Evolutionary conservation across 2,113 vertebrate species (phyloP).

Genomic region (Vulpes lagopus): DNA sequence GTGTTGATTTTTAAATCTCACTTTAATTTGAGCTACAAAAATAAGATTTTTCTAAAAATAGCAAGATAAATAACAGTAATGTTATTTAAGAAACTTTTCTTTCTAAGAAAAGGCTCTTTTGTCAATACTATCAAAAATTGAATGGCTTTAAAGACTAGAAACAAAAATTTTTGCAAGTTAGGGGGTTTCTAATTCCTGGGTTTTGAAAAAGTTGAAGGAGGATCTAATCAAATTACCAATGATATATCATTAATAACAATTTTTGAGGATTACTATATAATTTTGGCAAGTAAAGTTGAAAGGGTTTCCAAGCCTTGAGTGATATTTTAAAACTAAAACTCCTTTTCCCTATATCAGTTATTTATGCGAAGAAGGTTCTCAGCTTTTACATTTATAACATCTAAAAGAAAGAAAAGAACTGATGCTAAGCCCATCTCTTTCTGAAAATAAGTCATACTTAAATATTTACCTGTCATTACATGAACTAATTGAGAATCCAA

Average conservation of each 20-base stretch:
- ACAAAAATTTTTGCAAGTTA: background rate
- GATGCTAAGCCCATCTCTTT: background rate
- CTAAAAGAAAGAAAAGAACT: background rate
- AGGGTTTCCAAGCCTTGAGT: background rate
- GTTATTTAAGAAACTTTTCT: background rate
- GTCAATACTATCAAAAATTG: background rate
- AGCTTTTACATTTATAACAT: background rate
- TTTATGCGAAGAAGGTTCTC: background rate
- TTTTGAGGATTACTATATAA: background rate
- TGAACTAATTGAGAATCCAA: slow-evolving; percentile 3
- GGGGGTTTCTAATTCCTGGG: background rate
- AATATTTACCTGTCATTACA: background rate
- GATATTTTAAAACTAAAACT: background rate
- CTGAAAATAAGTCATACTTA: slow-evolving; percentile 33
- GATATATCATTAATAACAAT: background rate
- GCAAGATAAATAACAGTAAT: slow-evolving; percentile 24
- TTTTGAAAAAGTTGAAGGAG: slow-evolving; percentile 49
- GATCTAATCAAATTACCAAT: background rate
- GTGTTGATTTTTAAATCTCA: background rate
- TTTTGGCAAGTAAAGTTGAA: background rate
- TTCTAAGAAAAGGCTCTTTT: background rate
- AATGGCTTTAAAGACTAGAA: background rate
- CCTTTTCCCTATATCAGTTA: background rate
- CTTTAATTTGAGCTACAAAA: slow-evolving; percentile 28
- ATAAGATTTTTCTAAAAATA: slow-evolving; percentile 16